Evolutionary conservation across 2,888 invertebrate species (phyloP).

Genomic region (Cheilosia urbana): DNA sequence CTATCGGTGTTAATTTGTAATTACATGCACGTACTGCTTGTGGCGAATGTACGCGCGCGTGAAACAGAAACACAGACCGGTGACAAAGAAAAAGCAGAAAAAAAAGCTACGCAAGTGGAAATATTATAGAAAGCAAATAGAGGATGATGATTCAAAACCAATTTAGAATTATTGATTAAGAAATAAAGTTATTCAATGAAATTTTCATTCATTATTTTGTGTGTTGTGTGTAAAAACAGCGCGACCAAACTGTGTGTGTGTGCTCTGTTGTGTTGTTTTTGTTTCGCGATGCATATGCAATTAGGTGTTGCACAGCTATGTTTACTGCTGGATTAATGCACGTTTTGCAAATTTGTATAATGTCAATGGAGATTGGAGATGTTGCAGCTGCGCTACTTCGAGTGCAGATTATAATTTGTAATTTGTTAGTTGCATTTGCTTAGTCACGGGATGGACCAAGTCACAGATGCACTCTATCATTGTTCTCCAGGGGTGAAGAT

Average conservation of each 20-base stretch:
- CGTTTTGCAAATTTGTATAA: constrained; percentile 51
- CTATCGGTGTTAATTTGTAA: constrained; percentile 37
- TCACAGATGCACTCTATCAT: background rate
- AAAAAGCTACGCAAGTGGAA: constrained; percentile 4
- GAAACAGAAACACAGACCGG: constrained; percentile 22
- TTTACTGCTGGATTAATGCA: constrained; percentile 44
- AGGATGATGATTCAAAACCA: constrained; percentile 49
- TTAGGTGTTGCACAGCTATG: constrained; percentile 42
- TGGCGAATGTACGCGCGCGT: constrained; percentile 34
- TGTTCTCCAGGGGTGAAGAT: background rate
- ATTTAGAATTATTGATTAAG: constrained; percentile 62
- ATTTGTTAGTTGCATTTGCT: background rate
- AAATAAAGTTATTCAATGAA: constrained; percentile 61
- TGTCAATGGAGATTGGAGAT: constrained; percentile 41
- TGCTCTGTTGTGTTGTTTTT: background rate
- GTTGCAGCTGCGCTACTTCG: constrained; percentile 44
- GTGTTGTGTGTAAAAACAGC: constrained; percentile 10
- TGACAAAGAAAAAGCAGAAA: constrained; percentile 48
- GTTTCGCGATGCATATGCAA: constrained; percentile 46
- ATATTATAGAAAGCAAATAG: constrained; percentile 30
- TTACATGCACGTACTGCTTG: constrained; percentile 46
- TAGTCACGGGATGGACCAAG: constrained; percentile 10
- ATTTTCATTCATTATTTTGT: constrained; percentile 60
- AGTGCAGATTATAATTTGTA: constrained; percentile 3
- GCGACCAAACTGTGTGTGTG: background rate